Conservation (phyloP, 2,888 invertebrate genomes). For the Campoletis raptor region DNA sequence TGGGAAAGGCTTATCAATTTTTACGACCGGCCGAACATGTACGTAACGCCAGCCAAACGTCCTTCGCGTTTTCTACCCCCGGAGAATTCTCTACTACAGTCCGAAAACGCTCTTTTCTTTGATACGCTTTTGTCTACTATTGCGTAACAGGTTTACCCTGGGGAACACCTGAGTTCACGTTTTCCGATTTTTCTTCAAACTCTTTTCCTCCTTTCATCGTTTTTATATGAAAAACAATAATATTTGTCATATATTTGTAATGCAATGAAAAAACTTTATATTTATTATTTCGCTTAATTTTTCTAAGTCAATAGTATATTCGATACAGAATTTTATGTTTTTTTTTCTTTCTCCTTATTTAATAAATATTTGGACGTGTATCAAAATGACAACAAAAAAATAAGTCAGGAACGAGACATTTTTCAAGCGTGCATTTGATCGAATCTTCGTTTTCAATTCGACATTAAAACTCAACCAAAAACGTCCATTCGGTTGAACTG, state of each 20-base stretch:
- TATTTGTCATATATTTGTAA: neutral
- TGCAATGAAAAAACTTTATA: neutral
- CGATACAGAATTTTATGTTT: neutral
- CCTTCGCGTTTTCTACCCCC: slow-evolving; percentile 16
- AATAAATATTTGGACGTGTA: neutral
- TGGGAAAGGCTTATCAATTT: slow-evolving; percentile 78
- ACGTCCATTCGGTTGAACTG: too few species aligned
- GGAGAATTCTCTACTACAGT: slow-evolving; percentile 39
- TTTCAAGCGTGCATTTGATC: too few species aligned
- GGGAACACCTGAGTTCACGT: slow-evolving; percentile 50
- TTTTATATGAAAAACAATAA: slow-evolving; percentile 22
- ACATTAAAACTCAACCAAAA: too few species aligned
- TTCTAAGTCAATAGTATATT: neutral
- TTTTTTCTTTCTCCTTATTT: neutral
- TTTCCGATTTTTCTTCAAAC: slow-evolving; percentile 31
- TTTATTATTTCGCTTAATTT: neutral
- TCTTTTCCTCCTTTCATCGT: neutral
- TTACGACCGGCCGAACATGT: slow-evolving; percentile 71
- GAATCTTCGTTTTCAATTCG: neutral
- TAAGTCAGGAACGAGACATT: too few species aligned
- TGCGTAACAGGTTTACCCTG: slow-evolving; percentile 72
- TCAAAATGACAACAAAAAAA: neutral
- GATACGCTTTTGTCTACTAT: slow-evolving; percentile 63
- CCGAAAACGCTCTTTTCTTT: slow-evolving; percentile 51
- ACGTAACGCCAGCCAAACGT: slow-evolving; percentile 40